Conservation (phyloP, 2,113 vertebrate genomes). For the Megaptera novaeangliae region DNA sequence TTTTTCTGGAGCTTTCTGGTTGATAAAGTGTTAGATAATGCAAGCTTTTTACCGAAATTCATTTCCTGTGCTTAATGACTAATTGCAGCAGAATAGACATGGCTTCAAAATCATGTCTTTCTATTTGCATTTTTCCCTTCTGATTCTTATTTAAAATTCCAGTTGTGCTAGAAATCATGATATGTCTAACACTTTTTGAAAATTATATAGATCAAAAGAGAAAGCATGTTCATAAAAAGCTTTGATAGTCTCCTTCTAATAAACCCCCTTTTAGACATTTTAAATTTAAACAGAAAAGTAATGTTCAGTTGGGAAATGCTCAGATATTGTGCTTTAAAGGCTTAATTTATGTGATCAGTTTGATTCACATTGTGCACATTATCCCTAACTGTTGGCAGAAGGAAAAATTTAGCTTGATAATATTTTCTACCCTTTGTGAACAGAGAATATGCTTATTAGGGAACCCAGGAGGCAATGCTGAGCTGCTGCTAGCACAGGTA, state of each 20-base stretch:
- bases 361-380: conserved; percentile 62
- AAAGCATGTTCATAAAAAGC: conserved; percentile 54
- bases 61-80: conserved; percentile 67
- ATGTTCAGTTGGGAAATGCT: conserved; percentile 60
- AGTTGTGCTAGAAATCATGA: conserved; percentile 64
- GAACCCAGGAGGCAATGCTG: not conserved
- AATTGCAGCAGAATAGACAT: conserved; percentile 58
- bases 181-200: conserved; percentile 61
- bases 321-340: conserved; percentile 71
- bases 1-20: conserved; percentile 31
- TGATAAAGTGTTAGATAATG: conserved; percentile 63
- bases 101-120: conserved; percentile 56
- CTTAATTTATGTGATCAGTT: conserved; percentile 73
- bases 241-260: conserved; percentile 70
- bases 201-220: conserved; percentile 60
- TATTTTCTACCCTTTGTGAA: conserved; percentile 42
- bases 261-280: conserved; percentile 61
- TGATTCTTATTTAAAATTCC: conserved; percentile 65
- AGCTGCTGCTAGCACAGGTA: not conserved
- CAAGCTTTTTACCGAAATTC: conserved; percentile 36
- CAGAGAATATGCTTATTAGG: conserved; percentile 48
- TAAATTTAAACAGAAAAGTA: conserved; percentile 67
- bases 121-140: conserved; percentile 59
- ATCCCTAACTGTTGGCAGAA: conserved; percentile 66
- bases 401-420: conserved; percentile 63